Conservation (phyloP, 2,113 vertebrate genomes). For the Cochlearius cochlearius region DNA sequence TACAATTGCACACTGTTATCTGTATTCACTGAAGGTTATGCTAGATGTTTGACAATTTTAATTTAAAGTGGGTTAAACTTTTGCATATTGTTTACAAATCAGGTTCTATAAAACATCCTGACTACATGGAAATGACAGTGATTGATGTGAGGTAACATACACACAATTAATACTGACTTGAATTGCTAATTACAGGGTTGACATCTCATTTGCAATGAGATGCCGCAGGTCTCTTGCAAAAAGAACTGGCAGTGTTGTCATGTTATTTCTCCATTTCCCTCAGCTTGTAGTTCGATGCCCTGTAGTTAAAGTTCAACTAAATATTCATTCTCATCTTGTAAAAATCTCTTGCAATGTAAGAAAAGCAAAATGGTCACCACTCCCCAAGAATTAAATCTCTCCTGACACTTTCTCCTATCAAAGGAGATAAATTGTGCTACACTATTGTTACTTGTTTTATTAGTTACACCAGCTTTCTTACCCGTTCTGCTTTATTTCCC, state of each 20-base stretch:
- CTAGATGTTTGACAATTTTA: not conserved
- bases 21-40: not conserved
- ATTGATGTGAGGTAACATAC: conserved; percentile 22
- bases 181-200: conserved; percentile 40
- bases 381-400: not conserved
- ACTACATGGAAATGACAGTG: not conserved
- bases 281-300: not conserved
- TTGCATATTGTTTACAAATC: conserved; percentile 42
- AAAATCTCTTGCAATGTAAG: not conserved
- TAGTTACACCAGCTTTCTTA: not conserved
- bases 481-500: not conserved
- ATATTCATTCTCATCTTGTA: not conserved
- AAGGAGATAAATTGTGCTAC: not conserved
- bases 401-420: not conserved
- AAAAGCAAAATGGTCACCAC: not conserved
- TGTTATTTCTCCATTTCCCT: not conserved
- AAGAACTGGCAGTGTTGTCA: not conserved
- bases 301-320: not conserved
- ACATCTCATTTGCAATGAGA: conserved; percentile 23
- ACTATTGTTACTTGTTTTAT: not conserved
- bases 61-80: conserved; percentile 13
- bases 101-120: conserved; percentile 24
- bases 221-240: not conserved
- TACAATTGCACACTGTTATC: not conserved
- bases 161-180: conserved; percentile 38